Evolutionary conservation across 2,888 invertebrate genomes (phyloP).

Genomic region (Agrochola litura): DNA sequence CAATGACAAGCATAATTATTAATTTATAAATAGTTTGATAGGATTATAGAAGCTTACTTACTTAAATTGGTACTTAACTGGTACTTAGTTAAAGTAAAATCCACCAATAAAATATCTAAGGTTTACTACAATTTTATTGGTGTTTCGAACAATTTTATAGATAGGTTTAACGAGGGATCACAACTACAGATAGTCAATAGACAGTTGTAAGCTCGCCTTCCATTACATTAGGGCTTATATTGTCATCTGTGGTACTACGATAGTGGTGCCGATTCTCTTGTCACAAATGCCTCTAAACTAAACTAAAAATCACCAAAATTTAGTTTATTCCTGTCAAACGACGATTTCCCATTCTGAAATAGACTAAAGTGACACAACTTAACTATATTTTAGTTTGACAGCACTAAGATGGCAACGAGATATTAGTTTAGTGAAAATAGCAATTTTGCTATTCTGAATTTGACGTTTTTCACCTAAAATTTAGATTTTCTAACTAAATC

Average conservation of each 20-base stretch:
- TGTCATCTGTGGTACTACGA: conserved; percentile 20
- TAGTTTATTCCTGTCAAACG: no score
- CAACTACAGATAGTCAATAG: background rate
- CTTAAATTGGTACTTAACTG: background rate
- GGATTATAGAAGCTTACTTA: background rate
- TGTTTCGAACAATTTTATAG: background rate
- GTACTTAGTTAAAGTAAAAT: background rate
- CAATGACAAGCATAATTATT: background rate
- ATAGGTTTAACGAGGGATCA: background rate
- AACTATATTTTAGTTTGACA: no score
- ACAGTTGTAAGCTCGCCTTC: conserved; percentile 21
- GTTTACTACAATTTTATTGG: background rate
- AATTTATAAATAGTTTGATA: background rate
- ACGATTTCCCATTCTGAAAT: no score
- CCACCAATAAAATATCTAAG: background rate
- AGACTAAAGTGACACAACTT: no score
- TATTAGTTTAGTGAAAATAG: no score
- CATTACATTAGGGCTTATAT: conserved; percentile 26
- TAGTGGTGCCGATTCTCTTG: no score
- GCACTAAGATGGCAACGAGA: no score
- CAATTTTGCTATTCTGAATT: no score
- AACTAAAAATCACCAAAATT: no score
- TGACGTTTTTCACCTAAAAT: no score
- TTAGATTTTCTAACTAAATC: no score
- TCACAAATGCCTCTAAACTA: no score